Percentiles rank a stretch among this genome's conserved stretches.
These are phyloP conservation scores for Amitus sp. DNA, from an alignment of 2,888 invertebrate species.

Conservation along the genomic window DNA sequence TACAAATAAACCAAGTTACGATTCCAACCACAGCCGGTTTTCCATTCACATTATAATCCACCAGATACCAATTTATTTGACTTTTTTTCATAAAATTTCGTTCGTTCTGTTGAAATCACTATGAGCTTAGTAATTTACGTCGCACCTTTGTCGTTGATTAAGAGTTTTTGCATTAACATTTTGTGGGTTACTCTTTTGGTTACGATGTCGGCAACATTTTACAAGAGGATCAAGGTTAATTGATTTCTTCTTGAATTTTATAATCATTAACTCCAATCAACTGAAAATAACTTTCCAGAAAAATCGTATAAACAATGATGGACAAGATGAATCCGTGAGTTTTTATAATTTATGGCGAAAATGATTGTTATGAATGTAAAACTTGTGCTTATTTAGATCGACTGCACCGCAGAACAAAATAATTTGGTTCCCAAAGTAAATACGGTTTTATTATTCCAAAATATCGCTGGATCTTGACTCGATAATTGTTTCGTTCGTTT, in stretches of 20 bases:
- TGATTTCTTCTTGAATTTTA: constrained; percentile 6
- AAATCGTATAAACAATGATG: no score
- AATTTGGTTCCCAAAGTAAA: no score
- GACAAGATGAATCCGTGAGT: no score
- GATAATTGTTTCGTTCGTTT: no score
- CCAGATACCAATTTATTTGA: no score
- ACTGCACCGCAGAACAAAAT: no score
- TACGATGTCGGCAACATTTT: constrained; percentile 44
- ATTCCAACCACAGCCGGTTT: no score
- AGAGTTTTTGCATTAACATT: constrained; percentile 47
- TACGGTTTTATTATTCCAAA: no score
- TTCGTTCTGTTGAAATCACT: neutral
- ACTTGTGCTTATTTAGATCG: no score
- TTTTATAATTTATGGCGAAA: neutral
- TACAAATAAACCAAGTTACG: no score
- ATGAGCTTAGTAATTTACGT: neutral
- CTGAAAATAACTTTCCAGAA: neutral
- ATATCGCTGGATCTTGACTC: no score
- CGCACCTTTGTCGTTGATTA: constrained; percentile 14
- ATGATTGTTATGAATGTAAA: neutral
- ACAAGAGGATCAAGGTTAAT: constrained; percentile 47
- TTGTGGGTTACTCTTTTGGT: constrained; percentile 52
- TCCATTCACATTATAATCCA: no score
- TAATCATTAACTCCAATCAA: neutral
- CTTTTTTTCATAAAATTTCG: neutral